Percentiles rank a stretch among this genome's conserved stretches.
phyloP scores from a whole-genome alignment of 2,888 invertebrate species.

The Gandaritis pyraliata region DNA sequence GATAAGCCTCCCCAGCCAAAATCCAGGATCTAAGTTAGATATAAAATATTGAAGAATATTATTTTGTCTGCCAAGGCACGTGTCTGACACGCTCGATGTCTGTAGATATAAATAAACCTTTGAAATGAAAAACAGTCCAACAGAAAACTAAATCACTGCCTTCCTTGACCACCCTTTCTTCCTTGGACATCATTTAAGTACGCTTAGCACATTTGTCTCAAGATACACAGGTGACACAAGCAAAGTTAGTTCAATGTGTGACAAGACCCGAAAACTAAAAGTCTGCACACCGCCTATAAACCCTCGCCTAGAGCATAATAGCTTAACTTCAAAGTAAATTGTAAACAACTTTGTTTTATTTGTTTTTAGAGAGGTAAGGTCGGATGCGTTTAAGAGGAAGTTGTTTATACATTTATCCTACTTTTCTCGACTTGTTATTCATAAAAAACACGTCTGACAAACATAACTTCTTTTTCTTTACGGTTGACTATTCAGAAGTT shows the following conservation, averaged over 20 bases:
- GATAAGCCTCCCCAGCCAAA: too few relatives aligned
- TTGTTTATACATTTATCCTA: background rate
- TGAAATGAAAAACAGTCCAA: too few relatives aligned
- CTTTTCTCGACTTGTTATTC: too few relatives aligned
- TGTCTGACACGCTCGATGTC: too few relatives aligned
- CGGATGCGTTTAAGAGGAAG: background rate
- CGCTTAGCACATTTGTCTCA: constrained; percentile 18
- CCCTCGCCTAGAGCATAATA: constrained; percentile 19
- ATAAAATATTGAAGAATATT: too few relatives aligned
- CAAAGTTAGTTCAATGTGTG: constrained; percentile 19
- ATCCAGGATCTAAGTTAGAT: too few relatives aligned
- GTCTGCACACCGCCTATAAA: constrained; percentile 23
- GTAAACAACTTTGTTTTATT: constrained; percentile 20
- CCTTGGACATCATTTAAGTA: constrained; percentile 4
- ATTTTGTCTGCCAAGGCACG: too few relatives aligned
- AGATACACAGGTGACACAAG: constrained; percentile 16
- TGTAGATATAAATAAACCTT: too few relatives aligned
- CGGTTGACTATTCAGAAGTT: too few relatives aligned
- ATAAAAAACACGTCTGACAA: too few relatives aligned
- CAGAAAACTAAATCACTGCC: too few relatives aligned
- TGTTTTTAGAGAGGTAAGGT: constrained; percentile 9
- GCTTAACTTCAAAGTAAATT: constrained; percentile 16
- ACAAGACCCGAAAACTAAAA: constrained; percentile 25
- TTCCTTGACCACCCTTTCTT: background rate
- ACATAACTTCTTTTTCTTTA: too few relatives aligned